Conservation (phyloP, 2,888 invertebrate genomes). For the Callosobruchus maculatus region DNA sequence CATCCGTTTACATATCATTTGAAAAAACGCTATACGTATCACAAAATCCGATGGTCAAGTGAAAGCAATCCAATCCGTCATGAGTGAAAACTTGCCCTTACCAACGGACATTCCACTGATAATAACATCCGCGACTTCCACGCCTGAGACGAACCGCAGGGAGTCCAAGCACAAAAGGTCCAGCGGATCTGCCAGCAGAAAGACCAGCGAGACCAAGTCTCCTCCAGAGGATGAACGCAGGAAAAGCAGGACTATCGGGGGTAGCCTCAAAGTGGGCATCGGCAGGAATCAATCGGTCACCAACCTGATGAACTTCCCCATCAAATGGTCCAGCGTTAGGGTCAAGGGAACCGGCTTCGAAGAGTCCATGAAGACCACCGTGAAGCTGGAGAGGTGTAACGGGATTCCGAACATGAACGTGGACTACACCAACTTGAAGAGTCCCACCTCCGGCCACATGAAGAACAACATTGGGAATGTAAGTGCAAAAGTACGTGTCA, state of each 20-base stretch:
- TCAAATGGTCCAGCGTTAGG: constrained; percentile 64
- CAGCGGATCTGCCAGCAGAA: constrained; percentile 22
- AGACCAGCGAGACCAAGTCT: constrained; percentile 23
- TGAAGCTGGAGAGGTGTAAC: constrained; percentile 64
- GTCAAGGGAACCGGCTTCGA: constrained; percentile 62
- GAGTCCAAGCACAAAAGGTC: constrained; percentile 14
- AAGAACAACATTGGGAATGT: constrained; percentile 47
- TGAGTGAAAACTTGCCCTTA: constrained; percentile 30
- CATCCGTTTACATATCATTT: background rate
- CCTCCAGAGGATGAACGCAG: constrained; percentile 18
- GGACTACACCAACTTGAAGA: constrained; percentile 40
- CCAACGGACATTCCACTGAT: constrained; percentile 42
- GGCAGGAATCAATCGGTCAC: constrained; percentile 42
- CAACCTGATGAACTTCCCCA: constrained; percentile 44
- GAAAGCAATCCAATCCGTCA: constrained; percentile 3
- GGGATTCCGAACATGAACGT: constrained; percentile 45
- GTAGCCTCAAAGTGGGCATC: constrained; percentile 45
- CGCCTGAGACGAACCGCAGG: constrained; percentile 29
- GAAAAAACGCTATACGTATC: background rate
- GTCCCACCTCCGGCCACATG: constrained; percentile 35
- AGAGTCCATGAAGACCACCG: constrained; percentile 61
- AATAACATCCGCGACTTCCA: constrained; percentile 38
- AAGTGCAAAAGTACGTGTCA: constrained; percentile 27
- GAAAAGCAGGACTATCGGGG: constrained; percentile 31
- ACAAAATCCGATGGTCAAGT: background rate